Base-by-base conservation (phyloP, 2,113 vertebrate species). In the Hirundichthys speculiger region DNA sequence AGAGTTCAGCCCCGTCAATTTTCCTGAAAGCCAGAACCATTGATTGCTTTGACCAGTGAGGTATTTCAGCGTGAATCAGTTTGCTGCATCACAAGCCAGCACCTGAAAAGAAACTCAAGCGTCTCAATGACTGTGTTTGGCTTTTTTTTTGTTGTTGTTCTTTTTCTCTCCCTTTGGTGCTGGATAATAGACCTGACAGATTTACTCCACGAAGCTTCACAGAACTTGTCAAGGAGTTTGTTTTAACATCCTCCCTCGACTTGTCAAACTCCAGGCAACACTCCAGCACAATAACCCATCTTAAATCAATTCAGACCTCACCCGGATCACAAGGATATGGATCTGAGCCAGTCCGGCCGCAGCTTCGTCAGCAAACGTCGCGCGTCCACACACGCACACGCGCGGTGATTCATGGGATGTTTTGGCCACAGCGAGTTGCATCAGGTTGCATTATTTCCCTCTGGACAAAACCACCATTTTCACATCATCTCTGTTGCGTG, bases 21-120 rank as follows among this genome's bases (percentile, higher is more conserved):
- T 69, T 14, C 67, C 69, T 87, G 75, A 81, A 54, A 75, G 80
- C 73, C 61, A 63, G 58, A 64, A 52, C 64, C 42, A 73, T 71
- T 65, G 75, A 81, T 83, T 76, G 3, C 52, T 71, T 70, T 55
- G 76, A 80, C 34, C 12, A 46, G 41, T 61, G 56, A 48, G 62
- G 71, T 54, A 19, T 75, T 74, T 56, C 12, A 24, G 39, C 18
- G 1, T 13, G 50, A 43, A 45, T 48, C 27, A 38, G 21, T 80
- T 38, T n/a, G n/a, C n/a, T n/a, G n/a, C n/a, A n/a, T n/a, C n/a
- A n/a, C n/a, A n/a, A n/a, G n/a, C n/a, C n/a, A n/a, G n/a, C n/a
- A n/a, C n/a, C n/a, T n/a, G n/a, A n/a, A n/a, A n/a, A n/a, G n/a
- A n/a, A n/a, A n/a, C n/a, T n/a, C n/a, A n/a, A n/a, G n/a, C n/a